phyloP scores from a whole-genome alignment of 2,797 vertebrate genomes.

The Sebastes aleutianus region DNA sequence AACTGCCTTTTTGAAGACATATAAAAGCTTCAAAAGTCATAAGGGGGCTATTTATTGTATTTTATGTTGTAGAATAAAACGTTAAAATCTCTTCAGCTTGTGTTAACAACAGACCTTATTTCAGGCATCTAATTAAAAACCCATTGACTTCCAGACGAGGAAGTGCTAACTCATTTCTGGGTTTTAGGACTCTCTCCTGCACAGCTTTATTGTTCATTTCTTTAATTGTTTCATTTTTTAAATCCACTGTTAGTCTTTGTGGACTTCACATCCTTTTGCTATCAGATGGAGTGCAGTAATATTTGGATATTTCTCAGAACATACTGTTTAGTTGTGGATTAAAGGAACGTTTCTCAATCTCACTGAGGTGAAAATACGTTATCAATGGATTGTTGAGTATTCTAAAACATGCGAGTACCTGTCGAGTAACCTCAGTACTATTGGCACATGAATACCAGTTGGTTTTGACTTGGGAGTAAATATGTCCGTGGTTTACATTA shows the following conservation, averaged over 20 bases:
- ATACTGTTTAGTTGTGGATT: not conserved
- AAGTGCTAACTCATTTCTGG: too few relatives aligned
- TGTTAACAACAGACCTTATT: too few relatives aligned
- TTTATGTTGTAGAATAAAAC: too few relatives aligned
- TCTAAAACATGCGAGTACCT: not conserved
- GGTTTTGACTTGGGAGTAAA: not conserved
- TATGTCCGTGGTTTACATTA: constrained; percentile 8
- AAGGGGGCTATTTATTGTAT: too few relatives aligned
- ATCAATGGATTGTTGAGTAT: not conserved
- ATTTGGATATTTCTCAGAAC: not conserved
- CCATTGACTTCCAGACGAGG: too few relatives aligned
- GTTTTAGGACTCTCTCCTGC: too few relatives aligned
- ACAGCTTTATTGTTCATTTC: not conserved
- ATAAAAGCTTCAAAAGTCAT: too few relatives aligned
- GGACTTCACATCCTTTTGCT: not conserved
- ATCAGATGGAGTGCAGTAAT: not conserved
- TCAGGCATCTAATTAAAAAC: too few relatives aligned
- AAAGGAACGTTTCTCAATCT: not conserved
- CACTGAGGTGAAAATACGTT: not conserved
- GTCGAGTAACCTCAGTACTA: not conserved
- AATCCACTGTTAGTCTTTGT: not conserved
- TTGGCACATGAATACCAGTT: not conserved
- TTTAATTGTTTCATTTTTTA: not conserved
- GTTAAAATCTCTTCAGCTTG: too few relatives aligned
- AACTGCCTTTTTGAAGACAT: too few relatives aligned